A percentile compares a stretch with the other conserved stretches of the same genome.
These are phyloP conservation scores for Dorcus hopei DNA, from an alignment of 2,888 invertebrate species.

Conservation along the genomic window DNA sequence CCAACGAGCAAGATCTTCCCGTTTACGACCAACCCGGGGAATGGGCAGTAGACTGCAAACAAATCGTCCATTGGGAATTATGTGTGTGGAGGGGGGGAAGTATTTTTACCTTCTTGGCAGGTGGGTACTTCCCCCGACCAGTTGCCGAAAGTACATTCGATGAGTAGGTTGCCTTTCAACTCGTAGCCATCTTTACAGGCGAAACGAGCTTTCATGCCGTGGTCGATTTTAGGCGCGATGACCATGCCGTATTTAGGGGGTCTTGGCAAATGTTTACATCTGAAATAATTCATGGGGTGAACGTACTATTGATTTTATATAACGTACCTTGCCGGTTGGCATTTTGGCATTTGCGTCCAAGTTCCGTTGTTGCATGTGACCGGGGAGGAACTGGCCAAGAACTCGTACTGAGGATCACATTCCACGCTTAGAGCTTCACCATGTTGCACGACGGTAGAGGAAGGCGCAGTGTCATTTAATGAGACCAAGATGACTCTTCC, in stretches of 20 bases:
- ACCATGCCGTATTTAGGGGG: slow-evolving; percentile 92
- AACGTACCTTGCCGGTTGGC: slow-evolving; percentile 68
- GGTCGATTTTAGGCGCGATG: slow-evolving; percentile 95
- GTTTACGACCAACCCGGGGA: slow-evolving; percentile 84
- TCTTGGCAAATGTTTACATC: slow-evolving; percentile 47
- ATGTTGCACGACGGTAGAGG: slow-evolving; percentile 63
- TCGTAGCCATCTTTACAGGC: slow-evolving; percentile 91
- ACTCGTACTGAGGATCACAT: slow-evolving; percentile 84
- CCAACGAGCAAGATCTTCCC: slow-evolving; percentile 91
- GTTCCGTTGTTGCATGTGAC: slow-evolving; percentile 92
- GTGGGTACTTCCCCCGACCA: slow-evolving; percentile 89
- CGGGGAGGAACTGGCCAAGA: slow-evolving; percentile 68
- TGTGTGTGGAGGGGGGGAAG: background rate
- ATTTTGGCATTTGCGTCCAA: slow-evolving; percentile 90
- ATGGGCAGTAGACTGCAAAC: slow-evolving; percentile 80
- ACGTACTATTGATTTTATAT: background rate
- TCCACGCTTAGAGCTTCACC: slow-evolving; percentile 71
- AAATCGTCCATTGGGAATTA: background rate
- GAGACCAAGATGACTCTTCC: slow-evolving; percentile 67
- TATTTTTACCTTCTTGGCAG: slow-evolving; percentile 69
- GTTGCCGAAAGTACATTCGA: slow-evolving; percentile 89
- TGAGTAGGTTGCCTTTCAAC: slow-evolving; percentile 66
- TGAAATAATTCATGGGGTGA: slow-evolving; percentile 14
- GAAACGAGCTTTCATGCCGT: slow-evolving; percentile 92
- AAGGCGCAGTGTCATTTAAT: slow-evolving; percentile 53